Conservation (phyloP, 2,113 vertebrate species). For the Marmota flaviventris region DNA sequence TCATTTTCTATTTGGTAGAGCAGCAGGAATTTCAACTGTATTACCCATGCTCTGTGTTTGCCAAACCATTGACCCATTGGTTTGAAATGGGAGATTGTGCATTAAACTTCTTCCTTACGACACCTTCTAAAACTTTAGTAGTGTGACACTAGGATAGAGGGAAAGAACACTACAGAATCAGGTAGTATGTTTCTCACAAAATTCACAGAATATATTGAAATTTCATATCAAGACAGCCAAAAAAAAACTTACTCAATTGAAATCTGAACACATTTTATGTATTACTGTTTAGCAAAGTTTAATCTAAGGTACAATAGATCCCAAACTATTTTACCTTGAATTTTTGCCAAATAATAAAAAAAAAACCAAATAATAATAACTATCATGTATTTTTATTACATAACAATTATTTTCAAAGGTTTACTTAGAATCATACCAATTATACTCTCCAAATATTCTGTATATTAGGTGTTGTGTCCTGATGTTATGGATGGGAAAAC, state of each 20-base stretch:
- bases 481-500: background rate
- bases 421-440: background rate
- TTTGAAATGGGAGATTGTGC: background rate
- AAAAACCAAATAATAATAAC: background rate
- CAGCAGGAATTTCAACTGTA: slow-evolving; percentile 32
- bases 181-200: background rate
- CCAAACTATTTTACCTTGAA: background rate
- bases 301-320: no score
- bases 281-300: background rate
- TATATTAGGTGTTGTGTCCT: background rate
- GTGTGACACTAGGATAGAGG: background rate
- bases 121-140: no score
- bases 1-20: slow-evolving; percentile 72
- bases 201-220: background rate
- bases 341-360: background rate
- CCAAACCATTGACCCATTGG: background rate
- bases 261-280: background rate
- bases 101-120: no score
- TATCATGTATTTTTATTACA: background rate
- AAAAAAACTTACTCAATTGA: background rate
- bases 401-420: background rate
- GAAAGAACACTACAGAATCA: background rate
- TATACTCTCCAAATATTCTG: background rate
- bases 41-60: background rate
- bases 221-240: background rate